Evolutionary conservation across 2,888 invertebrate genomes (phyloP).

Genomic region (Ypsolopha sequella): DNA sequence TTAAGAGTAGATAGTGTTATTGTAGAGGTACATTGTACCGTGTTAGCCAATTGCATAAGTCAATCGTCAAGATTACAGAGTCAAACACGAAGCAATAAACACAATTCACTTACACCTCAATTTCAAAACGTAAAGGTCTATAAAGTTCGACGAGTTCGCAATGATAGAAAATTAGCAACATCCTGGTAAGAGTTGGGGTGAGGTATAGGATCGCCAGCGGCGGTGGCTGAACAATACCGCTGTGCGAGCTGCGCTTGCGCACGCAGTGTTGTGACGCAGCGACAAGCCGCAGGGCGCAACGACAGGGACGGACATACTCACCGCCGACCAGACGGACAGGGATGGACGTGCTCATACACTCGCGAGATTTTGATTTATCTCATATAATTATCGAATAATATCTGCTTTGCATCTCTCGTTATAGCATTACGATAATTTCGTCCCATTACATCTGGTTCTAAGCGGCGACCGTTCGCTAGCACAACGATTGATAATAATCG

Average conservation of each 20-base stretch:
- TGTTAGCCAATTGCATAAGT: background rate
- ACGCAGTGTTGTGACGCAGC: constrained; percentile 33
- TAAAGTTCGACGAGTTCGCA: constrained; percentile 58
- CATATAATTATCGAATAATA: constrained; percentile 64
- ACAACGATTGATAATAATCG: constrained; percentile 69
- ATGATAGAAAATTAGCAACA: constrained; percentile 69
- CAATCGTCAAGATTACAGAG: constrained; percentile 19
- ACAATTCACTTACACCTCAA: constrained; percentile 60
- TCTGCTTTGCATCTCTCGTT: constrained; percentile 69
- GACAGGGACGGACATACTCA: constrained; percentile 27
- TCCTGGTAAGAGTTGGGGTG: constrained; percentile 61
- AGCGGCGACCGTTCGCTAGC: constrained; percentile 65
- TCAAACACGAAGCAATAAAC: constrained; percentile 41
- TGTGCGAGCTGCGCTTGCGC: constrained; percentile 21
- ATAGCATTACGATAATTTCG: constrained; percentile 67
- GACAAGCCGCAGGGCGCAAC: constrained; percentile 28
- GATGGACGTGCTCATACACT: constrained; percentile 31
- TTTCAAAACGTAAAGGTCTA: constrained; percentile 57
- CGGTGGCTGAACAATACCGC: constrained; percentile 37
- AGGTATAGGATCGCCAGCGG: constrained; percentile 56
- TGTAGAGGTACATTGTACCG: background rate
- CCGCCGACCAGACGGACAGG: constrained; percentile 22
- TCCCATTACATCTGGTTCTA: constrained; percentile 62
- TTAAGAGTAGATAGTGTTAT: background rate
- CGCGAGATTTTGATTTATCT: constrained; percentile 63